Base-by-base conservation (phyloP, 2,113 vertebrate species). In the Myotis davidii region DNA sequence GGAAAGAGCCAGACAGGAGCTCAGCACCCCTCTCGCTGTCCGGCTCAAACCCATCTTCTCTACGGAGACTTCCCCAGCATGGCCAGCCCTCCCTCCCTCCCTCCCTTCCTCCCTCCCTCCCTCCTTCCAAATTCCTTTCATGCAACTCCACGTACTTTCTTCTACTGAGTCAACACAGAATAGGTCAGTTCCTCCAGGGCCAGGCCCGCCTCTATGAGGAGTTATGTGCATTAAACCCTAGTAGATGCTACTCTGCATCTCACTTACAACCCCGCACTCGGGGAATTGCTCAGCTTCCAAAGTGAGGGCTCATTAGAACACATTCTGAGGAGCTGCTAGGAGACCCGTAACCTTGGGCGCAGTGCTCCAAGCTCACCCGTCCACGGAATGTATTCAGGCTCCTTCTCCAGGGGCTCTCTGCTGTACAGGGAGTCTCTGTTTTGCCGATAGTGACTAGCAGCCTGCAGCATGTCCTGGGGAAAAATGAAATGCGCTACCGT, bases 301-400 rank as follows among this genome's bases (percentile, higher is more conserved):
- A 89, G 54, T 1, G 12, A 79, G 0, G 18, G 64, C 20, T 27
- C 3, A 72, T 25, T 3, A 67, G 59, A 76, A 65, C 18, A 16
- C 3, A 61, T 9, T 56, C 16, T 72, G 64, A 79, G 16, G 2
- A 9, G 45, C 42, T 17, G 23, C 48, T n/a, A 76, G 11, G 20
- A 77, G 34, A 23, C 42, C 39, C 34, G 82, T 14, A 4, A 16
- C 3, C 20, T 50, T 77, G 73, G 18, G 34, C 17, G 39, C 20
- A 20, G 17, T 6, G 39, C 61, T 45, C 6, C 18, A 34, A 37
- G 93, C 98, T 98, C 92, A 99, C 99, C 99, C 98, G 99, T 99
- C 99, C 99, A 99, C 0, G 99, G 99, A 96, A 99, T 92, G 95
- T 99, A 99, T 94, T 99, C 99, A 0, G 99, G 99, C 76, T 99